Base-by-base conservation (phyloP, 23 tunicate genomes). In the Aplidium turbinatum region DNA sequence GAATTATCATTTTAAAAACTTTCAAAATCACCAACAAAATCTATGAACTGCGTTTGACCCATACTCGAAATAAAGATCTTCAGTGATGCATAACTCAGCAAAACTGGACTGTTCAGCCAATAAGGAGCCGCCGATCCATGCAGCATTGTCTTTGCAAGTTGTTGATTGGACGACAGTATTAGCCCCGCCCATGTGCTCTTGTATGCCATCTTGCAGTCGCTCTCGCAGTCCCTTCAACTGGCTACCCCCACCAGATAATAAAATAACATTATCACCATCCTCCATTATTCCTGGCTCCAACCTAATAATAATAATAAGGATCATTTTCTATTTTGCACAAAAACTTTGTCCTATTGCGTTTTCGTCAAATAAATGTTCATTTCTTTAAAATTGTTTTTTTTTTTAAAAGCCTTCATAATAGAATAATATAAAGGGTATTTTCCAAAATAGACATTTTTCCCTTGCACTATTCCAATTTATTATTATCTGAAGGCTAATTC, bases 51-150 rank as follows among this genome's bases (percentile, higher is more conserved):
- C 58, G 25, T 38, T 25, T 13, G 81, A 68, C 4, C 94, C 94
- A 25, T 73, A 73, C 31, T 87, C 94, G 64, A 87, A 87, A 73
- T 87, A 87, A 27, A 52, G 5, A 73, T 87, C 94, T 28, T 87
- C 94, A 0, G 85, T 79, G 36, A 87, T 61, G 62, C 82, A 79
- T 31, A 40, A 28, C 33, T 73, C 52, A 9, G 30, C 21, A 40
- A 87, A 87, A 33, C 56, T 52, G 30, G 78, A 42, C 31, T 73
- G 84, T 31, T 79, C 73, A 0, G 85, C 73, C 27, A 76, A 62
- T 2, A 89, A 21, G 2, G 96, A 89, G 11, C 76, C 96, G 24
- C 96, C 96, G 56, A 89, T 54, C 89, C 89, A 89, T 13, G 96
- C 76, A 9, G 85, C 70, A 63, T 77, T 62, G 33, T 64, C 63